Conservation (phyloP, 1,140 invertebrate species). For the Stegodyphus mimosarum region DNA sequence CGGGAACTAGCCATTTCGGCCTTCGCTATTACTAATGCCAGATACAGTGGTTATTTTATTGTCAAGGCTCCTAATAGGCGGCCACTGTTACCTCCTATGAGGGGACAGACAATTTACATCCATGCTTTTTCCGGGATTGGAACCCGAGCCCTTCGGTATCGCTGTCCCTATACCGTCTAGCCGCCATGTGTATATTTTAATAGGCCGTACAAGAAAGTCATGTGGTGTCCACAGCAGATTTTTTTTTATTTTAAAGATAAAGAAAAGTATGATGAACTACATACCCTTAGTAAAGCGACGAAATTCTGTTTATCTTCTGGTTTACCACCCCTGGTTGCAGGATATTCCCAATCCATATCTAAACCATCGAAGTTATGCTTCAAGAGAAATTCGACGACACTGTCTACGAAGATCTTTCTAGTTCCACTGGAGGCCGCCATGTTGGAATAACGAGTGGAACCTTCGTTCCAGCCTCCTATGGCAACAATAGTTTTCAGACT, state of each 20-base stretch:
- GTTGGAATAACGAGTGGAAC: constrained; percentile 80
- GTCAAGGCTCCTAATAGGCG: no score
- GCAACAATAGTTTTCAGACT: constrained; percentile 76
- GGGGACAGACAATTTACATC: no score
- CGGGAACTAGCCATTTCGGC: no score
- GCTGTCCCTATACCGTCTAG: no score
- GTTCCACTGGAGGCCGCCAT: constrained; percentile 74
- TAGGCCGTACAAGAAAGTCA: no score
- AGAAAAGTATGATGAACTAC: constrained; percentile 10
- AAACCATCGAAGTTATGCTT: constrained; percentile 84
- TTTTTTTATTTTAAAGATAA: neutral
- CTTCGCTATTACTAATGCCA: no score
- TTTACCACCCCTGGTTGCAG: constrained; percentile 76
- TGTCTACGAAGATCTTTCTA: constrained; percentile 68
- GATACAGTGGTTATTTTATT: no score
- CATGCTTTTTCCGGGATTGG: no score
- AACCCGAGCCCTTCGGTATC: no score
- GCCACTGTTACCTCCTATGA: no score
- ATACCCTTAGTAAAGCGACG: constrained; percentile 78
- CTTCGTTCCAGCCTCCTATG: constrained; percentile 88
- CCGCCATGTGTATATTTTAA: no score
- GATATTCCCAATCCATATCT: constrained; percentile 87
- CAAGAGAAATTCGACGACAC: constrained; percentile 71
- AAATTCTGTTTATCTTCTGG: constrained; percentile 83
- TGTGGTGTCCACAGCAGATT: no score